These are phyloP conservation scores for Pristionchus arcanus DNA, from an alignment of 2,888 invertebrate genomes.

Conservation along the genomic window DNA sequence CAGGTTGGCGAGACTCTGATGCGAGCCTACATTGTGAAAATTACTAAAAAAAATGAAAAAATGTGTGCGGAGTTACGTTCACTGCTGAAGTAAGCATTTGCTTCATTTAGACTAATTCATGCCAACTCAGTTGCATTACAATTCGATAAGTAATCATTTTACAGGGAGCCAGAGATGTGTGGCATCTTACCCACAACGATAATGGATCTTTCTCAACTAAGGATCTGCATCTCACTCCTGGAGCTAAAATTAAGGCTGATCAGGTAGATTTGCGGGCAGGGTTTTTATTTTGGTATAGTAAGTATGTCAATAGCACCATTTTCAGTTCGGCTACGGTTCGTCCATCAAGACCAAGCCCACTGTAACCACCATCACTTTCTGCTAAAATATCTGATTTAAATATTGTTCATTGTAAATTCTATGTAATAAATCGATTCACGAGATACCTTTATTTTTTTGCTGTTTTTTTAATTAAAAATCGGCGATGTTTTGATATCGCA, in stretches of 20 bases:
- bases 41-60: neutral
- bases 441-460: no score
- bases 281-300: neutral
- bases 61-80: slow-evolving; percentile 35
- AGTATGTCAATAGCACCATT: neutral
- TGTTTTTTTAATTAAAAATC: no score
- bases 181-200: neutral
- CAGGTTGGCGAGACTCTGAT: neutral
- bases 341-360: neutral
- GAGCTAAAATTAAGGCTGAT: neutral
- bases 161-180: neutral
- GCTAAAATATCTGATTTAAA: neutral
- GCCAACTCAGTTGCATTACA: neutral
- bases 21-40: neutral
- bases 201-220: neutral
- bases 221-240: neutral
- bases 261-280: neutral
- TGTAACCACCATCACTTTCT: neutral
- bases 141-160: neutral
- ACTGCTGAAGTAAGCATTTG: neutral
- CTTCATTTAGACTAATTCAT: neutral
- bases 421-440: neutral
- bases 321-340: neutral
- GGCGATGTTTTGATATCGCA: no score
- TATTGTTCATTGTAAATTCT: neutral